Conservation (phyloP, 2,113 vertebrate genomes). For the Prunella himalayana region DNA sequence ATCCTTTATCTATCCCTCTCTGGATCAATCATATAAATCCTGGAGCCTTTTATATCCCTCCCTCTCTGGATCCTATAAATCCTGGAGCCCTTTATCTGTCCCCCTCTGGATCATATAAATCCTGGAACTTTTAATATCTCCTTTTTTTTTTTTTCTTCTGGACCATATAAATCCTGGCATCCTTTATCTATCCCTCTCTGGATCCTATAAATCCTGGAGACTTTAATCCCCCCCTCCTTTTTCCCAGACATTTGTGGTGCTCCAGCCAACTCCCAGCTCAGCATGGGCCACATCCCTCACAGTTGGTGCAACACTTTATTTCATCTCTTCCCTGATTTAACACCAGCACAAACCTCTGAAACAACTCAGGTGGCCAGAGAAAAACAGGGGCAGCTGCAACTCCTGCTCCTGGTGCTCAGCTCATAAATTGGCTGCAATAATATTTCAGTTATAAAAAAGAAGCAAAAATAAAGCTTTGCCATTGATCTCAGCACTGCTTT, state of each 20-base stretch:
- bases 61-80: neutral
- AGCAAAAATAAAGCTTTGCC: conserved; percentile 9
- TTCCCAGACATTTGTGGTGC: neutral
- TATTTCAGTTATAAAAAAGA: neutral
- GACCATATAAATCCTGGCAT: neutral
- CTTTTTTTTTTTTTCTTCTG: neutral
- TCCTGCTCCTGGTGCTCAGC: neutral
- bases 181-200: neutral
- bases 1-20: neutral
- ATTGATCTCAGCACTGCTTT: conserved; percentile 9
- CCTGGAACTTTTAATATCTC: neutral
- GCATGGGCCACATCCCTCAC: fast-evolving
- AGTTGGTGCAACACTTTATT: neutral
- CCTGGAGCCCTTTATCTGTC: neutral
- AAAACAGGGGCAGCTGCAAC: neutral
- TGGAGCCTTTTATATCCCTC: neutral
- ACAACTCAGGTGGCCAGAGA: neutral
- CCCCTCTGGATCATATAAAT: neutral
- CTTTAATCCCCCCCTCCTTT: neutral
- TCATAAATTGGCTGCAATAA: conserved; percentile 10
- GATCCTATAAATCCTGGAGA: too few species aligned
- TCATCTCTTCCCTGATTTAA: neutral
- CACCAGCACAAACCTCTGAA: neutral
- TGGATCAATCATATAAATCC: neutral
- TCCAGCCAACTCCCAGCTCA: neutral